Conservation (phyloP, 2,113 vertebrate species). For the Tupaia chinensis region DNA sequence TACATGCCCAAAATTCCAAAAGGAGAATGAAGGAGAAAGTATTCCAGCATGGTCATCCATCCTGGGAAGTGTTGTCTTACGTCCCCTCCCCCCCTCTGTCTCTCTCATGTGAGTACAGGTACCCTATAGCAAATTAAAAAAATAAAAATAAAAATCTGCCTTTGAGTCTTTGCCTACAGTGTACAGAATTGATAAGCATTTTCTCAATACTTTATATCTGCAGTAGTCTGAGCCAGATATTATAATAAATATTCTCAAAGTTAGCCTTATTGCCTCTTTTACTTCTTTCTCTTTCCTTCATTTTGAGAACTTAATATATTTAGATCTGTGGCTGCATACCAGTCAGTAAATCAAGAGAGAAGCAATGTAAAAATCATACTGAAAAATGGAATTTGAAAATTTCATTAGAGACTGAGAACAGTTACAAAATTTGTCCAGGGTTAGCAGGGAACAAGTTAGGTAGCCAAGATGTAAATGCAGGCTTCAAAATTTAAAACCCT, state of each 20-base stretch:
- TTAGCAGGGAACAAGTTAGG: background rate
- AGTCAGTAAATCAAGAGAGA: background rate
- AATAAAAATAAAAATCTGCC: background rate
- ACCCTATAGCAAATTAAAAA: too few species aligned
- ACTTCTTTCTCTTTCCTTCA: background rate
- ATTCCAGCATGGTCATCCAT: too few species aligned
- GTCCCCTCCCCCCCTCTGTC: too few species aligned
- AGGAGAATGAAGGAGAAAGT: too few species aligned
- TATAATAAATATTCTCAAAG: background rate
- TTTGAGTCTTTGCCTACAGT: slow-evolving; percentile 25
- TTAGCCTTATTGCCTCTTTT: background rate
- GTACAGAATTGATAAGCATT: background rate
- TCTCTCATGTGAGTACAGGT: too few species aligned
- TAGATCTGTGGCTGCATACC: background rate
- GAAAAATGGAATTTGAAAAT: slow-evolving; percentile 21
- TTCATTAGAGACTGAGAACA: background rate
- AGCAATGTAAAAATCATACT: background rate
- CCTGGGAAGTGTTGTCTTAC: too few species aligned
- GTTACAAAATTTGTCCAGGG: background rate
- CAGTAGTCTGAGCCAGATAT: background rate
- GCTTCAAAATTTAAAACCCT: background rate
- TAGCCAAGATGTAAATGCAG: background rate
- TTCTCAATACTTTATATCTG: background rate
- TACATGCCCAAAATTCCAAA: too few species aligned
- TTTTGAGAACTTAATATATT: background rate